Conservation (phyloP, 2,888 invertebrate species). For the Ophioninae sp. region DNA sequence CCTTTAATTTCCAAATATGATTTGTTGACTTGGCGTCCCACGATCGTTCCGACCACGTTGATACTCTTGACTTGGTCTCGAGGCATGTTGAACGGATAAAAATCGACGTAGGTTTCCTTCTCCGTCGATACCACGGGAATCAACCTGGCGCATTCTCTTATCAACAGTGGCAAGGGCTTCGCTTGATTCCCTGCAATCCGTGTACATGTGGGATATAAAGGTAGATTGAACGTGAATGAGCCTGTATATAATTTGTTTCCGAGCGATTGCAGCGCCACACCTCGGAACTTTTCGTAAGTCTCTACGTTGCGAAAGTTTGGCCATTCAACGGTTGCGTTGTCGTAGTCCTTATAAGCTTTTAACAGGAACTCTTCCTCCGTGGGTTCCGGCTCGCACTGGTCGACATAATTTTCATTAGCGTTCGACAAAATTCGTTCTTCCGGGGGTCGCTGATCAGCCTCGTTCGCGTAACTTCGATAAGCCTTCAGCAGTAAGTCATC, state of each 20-base stretch:
- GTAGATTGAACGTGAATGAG: background rate
- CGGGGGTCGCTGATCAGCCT: background rate
- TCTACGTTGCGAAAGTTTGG: background rate
- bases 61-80: background rate
- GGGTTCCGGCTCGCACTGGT: background rate
- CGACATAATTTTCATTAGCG: background rate
- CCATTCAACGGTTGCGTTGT: conserved; percentile 17
- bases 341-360: conserved; percentile 3
- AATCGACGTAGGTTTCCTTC: conserved; percentile 1
- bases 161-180: conserved; percentile 6
- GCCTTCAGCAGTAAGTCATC: background rate
- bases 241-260: background rate
- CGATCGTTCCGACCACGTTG: conserved; percentile 21
- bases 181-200: background rate
- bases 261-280: background rate
- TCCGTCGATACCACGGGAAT: background rate
- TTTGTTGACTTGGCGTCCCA: background rate
- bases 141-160: conserved; percentile 33
- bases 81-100: conserved; percentile 37
- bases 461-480: background rate
- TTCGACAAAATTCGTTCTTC: background rate
- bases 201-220: background rate
- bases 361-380: background rate
- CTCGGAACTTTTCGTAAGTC: background rate
- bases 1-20: conserved; percentile 3